Evolutionary conservation across 2,888 invertebrate species (phyloP), one percentile per base, ranked within the genome.

Genomic region (Agrotis exclamationis): DNA sequence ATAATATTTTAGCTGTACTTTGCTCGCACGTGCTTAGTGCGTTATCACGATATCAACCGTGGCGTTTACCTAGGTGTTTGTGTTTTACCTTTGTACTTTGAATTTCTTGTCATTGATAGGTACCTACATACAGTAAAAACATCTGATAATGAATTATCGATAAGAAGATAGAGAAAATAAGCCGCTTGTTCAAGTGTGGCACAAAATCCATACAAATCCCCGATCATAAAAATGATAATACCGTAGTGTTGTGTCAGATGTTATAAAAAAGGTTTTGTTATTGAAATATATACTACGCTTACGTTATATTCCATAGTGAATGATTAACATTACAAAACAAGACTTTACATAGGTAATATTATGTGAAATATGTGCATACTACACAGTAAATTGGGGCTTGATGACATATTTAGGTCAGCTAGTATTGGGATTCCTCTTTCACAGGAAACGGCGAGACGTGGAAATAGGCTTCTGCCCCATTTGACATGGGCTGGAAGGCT

Each of bases 111-210:
- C 51, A 22, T 51, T 53, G 44, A 16, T 2, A 39, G 39, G 39
- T 68, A 72, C 39, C 62, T 44, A 54, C 24, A 45, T 24, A 73
- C 20, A n/a, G 28, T 47, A 50, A 18, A 48, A 48, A 63, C 71
- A 79, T 47, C 22, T 48, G 50, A 60, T 70, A 63, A 63, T 33
- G 16, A 60, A 64, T 63, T 68, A 28, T 60, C 33, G 59, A 64
- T 60, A 76, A 50, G n/a, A 14, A 58, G 53, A 48, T 69, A 69
- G n/a, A 67, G 45, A 7, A 59, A 63, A 63, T 80, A 80, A 70
- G 48, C 77, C 70, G 44, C 44, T 51, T 57, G 62, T 76, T 50
- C 56, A 64, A 57, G 20, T 22, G 47, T 59, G 58, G 33, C 22
- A 58, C 20, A 13, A 58, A 74, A 80, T 39, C 53, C 62, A 45